phyloP scores from a whole-genome alignment of 2,888 invertebrate species.

The Drosophila glabriapex region DNA sequence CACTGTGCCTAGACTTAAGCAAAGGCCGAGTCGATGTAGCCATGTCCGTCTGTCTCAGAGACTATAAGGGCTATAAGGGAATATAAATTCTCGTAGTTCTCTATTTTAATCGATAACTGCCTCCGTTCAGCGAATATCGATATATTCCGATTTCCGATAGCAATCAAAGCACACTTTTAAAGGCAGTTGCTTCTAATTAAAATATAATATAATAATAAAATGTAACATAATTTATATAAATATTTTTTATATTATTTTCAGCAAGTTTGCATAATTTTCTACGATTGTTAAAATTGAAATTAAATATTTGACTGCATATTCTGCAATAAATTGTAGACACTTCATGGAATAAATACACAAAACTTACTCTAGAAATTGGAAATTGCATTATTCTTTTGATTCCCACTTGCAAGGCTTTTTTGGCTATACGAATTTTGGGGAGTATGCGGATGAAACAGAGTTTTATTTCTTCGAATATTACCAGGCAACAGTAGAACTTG shows the following conservation, averaged over 20 bases:
- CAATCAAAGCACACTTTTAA: not conserved
- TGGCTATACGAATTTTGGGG: not conserved
- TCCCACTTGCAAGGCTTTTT: not conserved
- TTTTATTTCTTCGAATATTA: not conserved
- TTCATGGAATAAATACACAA: not conserved
- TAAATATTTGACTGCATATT: not conserved
- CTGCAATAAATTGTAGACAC: not conserved
- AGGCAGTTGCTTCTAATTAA: not conserved
- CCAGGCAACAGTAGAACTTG: not conserved
- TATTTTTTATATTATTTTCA: not conserved
- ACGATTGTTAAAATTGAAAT: not conserved
- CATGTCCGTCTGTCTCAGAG: not conserved
- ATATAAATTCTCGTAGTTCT: not conserved
- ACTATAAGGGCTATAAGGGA: not conserved
- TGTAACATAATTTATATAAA: not conserved
- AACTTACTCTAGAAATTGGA: not conserved
- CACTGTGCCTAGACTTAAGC: rapidly evolving
- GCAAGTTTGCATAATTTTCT: not conserved
- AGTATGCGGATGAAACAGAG: not conserved
- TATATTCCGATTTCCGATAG: not conserved
- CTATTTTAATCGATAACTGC: not conserved
- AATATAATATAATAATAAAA: not conserved
- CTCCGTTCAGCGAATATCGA: not conserved
- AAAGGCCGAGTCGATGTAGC: not conserved
- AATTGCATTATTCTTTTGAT: not conserved